These are phyloP conservation scores for Astropecten irregularis DNA, from an alignment of 53 echinoderm and acorn worm genomes.

Conservation along the genomic window DNA sequence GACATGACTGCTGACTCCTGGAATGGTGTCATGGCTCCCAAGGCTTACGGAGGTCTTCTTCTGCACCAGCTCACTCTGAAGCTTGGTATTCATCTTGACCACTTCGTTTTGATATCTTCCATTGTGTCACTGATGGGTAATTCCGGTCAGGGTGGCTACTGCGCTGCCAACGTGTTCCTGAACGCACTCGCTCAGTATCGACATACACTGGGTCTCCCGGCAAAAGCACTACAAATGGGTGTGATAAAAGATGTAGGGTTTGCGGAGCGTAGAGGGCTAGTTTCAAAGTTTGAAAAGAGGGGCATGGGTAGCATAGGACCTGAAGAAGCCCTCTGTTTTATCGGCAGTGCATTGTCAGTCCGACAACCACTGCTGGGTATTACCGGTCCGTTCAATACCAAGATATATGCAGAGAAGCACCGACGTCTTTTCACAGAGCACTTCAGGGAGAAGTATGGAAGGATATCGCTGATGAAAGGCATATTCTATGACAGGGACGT, in stretches of 20 bases:
- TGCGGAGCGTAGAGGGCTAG: slow-evolving; percentile 63
- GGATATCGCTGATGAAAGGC: slow-evolving; percentile 51
- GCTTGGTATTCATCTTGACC: slow-evolving; percentile 43
- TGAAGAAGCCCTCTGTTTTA: slow-evolving; percentile 18
- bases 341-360: slow-evolving; percentile 31
- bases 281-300: slow-evolving; percentile 37
- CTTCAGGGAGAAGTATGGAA: slow-evolving; percentile 26
- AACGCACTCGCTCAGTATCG: slow-evolving; percentile 52
- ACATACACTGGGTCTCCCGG: slow-evolving; percentile 49
- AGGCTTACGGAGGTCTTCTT: slow-evolving; percentile 74
- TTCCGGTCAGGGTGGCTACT: slow-evolving; percentile 74
- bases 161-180: slow-evolving; percentile 66
- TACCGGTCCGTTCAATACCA: neutral
- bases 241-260: slow-evolving; percentile 62
- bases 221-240: slow-evolving; percentile 56
- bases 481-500: slow-evolving; percentile 36
- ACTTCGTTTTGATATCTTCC: slow-evolving; percentile 66
- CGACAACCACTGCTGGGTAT: slow-evolving; percentile 31
- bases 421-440: slow-evolving; percentile 37
- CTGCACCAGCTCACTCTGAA: slow-evolving; percentile 67
- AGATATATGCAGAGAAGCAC: slow-evolving; percentile 22
- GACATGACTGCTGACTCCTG: slow-evolving; percentile 52
- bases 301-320: slow-evolving; percentile 62
- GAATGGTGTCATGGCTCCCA: slow-evolving; percentile 63
- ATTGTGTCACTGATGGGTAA: slow-evolving; percentile 66